A percentile compares a stretch with the other conserved stretches of the same genome.
phyloP scores from a whole-genome alignment of 2,113 vertebrate species.

The Oryzias curvinotus region DNA sequence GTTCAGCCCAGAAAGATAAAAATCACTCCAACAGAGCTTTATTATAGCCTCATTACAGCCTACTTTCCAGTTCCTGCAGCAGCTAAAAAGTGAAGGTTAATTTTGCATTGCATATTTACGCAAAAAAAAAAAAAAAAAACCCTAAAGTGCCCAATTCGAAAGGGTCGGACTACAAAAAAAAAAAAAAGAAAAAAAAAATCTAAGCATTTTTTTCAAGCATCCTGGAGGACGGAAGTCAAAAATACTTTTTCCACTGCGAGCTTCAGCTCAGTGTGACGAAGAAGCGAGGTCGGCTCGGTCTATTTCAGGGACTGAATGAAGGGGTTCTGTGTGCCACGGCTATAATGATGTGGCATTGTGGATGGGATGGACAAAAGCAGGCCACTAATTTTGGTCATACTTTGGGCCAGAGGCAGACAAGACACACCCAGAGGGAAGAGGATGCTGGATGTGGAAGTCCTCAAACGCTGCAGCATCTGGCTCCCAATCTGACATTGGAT shows the following conservation, averaged over 20 bases:
- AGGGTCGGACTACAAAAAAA: no score
- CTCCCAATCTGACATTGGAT: background rate
- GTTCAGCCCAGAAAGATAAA: slow-evolving; percentile 23
- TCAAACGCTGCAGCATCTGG: background rate
- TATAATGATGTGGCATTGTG: slow-evolving; percentile 76
- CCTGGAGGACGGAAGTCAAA: slow-evolving; percentile 30
- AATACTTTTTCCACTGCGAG: slow-evolving; percentile 23
- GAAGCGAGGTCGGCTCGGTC: slow-evolving; percentile 14
- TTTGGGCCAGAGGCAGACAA: slow-evolving; percentile 49
- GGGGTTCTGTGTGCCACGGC: slow-evolving; percentile 52
- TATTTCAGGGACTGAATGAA: slow-evolving; percentile 73
- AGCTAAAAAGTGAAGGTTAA: slow-evolving; percentile 2
- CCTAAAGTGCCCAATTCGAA: no score
- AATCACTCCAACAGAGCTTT: slow-evolving; percentile 33
- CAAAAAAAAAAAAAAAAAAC: no score
- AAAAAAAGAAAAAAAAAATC: no score
- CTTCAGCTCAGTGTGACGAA: slow-evolving; percentile 20
- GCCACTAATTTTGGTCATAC: slow-evolving; percentile 78
- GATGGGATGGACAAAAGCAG: slow-evolving; percentile 67
- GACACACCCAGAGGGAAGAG: slow-evolving; percentile 71
- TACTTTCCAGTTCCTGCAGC: background rate
- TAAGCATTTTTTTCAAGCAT: slow-evolving; percentile 12
- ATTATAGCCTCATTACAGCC: background rate
- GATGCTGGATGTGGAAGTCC: slow-evolving; percentile 28
- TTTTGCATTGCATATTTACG: background rate